These are phyloP conservation scores for Xenotilapia caudafasciata DNA, from an alignment of 2,113 vertebrate species.

Conservation along the genomic window DNA sequence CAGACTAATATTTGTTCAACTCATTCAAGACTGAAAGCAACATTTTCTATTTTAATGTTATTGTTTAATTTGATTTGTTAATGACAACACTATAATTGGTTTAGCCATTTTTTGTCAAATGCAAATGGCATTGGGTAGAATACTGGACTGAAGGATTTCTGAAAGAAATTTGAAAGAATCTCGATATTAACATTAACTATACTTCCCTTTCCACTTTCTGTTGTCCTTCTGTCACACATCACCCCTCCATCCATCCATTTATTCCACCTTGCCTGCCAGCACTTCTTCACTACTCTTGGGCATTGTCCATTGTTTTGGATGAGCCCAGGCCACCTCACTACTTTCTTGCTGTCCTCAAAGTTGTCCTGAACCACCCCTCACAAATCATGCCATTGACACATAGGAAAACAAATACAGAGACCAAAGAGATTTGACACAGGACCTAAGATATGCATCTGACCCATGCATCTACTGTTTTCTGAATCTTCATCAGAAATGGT, in stretches of 20 bases:
- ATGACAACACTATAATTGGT: not conserved
- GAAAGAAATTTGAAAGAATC: not conserved
- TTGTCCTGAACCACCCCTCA: not conserved
- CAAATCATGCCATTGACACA: not conserved
- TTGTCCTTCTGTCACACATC: not conserved
- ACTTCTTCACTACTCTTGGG: not conserved
- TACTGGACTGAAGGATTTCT: not conserved
- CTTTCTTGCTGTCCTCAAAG: not conserved
- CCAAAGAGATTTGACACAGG: not conserved
- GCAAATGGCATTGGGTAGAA: not conserved
- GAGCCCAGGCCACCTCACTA: not conserved
- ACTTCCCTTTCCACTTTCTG: not conserved
- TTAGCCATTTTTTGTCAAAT: not conserved
- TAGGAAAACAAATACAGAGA: not conserved
- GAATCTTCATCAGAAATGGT: not conserved
- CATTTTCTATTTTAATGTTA: not conserved
- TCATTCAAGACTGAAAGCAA: not conserved
- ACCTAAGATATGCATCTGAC: not conserved
- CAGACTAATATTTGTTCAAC: not conserved
- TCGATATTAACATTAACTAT: not conserved
- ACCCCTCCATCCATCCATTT: not conserved
- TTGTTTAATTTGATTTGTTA: not conserved
- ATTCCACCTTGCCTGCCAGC: not conserved
- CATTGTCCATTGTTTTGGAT: not conserved
- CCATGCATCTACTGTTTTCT: not conserved